A percentile compares a stretch with the other conserved stretches of the same genome.
Conservation (phyloP, 2,113 vertebrate genomes). For the Sinocyclocheilus rhinocerous region DNA sequence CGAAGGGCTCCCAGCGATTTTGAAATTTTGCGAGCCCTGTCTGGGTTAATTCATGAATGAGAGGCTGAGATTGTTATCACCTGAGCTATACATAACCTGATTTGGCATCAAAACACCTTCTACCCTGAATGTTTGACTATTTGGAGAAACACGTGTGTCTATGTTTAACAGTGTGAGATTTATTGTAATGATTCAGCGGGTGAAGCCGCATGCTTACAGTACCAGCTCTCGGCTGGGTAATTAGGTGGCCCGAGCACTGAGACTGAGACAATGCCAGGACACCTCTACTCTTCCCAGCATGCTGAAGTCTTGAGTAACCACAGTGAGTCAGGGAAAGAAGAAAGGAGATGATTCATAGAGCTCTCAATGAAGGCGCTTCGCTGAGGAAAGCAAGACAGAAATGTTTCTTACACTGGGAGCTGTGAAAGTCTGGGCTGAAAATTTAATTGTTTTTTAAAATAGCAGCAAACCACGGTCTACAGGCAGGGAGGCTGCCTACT, state of each 20-base stretch:
- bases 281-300: neutral
- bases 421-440: slow-evolving; percentile 4
- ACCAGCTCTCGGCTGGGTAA: slow-evolving; percentile 9
- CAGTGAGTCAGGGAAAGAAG: slow-evolving; percentile 25
- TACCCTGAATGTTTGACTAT: neutral
- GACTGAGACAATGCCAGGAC: neutral
- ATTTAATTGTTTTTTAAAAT: slow-evolving; percentile 10
- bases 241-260: slow-evolving; percentile 4
- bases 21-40: too few species aligned
- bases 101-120: slow-evolving; percentile 26
- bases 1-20: too few species aligned
- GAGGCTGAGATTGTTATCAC: slow-evolving; percentile 27
- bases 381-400: neutral
- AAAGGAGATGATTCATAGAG: slow-evolving; percentile 26
- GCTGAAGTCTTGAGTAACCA: slow-evolving; percentile 34
- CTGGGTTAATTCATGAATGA: slow-evolving; percentile 14
- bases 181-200: slow-evolving; percentile 20
- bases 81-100: slow-evolving; percentile 38
- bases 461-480: neutral
- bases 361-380: slow-evolving; percentile 31
- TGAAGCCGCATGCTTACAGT: neutral
- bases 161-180: slow-evolving; percentile 30
- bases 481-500: neutral
- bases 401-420: neutral
- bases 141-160: neutral